Evolutionary conservation across 92 coral and sea anemone species (phyloP).

Genomic region (Isaurus tuberculatus): DNA sequence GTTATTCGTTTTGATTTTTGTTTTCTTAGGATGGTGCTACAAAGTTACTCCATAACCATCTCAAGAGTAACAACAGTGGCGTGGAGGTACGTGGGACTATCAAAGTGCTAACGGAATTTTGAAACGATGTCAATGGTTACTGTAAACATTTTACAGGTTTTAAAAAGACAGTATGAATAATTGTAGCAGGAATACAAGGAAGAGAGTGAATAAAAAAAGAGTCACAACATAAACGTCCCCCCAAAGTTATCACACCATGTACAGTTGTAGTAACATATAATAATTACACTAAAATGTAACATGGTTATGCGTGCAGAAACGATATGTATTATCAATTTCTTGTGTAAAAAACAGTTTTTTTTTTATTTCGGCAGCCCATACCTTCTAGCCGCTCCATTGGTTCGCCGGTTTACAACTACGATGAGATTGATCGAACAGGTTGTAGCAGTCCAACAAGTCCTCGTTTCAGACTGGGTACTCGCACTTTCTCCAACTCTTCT

Average conservation of each 20-base stretch:
- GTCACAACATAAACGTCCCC: too few species aligned
- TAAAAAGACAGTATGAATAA: too few species aligned
- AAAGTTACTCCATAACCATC: slow-evolving; percentile 90
- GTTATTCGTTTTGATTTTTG: neutral
- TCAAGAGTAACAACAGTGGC: slow-evolving; percentile 88
- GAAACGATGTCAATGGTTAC: neutral
- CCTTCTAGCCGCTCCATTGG: slow-evolving; percentile 67
- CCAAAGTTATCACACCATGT: too few species aligned
- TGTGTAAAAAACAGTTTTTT: neutral
- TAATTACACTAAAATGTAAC: too few species aligned
- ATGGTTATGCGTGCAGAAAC: too few species aligned
- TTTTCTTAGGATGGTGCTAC: slow-evolving; percentile 93
- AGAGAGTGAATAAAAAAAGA: too few species aligned
- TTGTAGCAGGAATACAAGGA: too few species aligned
- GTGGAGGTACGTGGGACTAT: slow-evolving; percentile 64
- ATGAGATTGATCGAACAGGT: slow-evolving; percentile 66
- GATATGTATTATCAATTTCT: too few species aligned
- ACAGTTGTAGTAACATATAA: too few species aligned
- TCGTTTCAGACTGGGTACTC: slow-evolving; percentile 88
- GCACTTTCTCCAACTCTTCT: slow-evolving; percentile 87
- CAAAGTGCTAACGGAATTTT: too few species aligned
- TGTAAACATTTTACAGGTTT: neutral
- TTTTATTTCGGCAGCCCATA: slow-evolving; percentile 63
- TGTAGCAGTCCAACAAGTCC: slow-evolving; percentile 73
- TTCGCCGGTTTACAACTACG: slow-evolving; percentile 71